These are phyloP conservation scores for Diadumene lineata DNA, from an alignment of 92 coral and sea anemone genomes.

Conservation along the genomic window DNA sequence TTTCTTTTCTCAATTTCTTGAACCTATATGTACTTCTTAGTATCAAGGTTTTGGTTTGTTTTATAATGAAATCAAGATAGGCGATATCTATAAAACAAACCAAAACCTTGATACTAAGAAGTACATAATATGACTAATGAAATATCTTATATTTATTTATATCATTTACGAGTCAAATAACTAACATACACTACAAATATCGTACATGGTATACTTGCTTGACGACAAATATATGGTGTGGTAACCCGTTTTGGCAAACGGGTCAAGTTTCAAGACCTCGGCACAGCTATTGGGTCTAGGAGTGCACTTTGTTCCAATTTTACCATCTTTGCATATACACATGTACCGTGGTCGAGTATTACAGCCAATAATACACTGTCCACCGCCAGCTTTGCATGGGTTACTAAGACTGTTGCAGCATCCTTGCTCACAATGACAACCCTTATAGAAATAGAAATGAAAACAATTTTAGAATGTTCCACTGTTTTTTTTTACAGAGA, in stretches of 20 bases:
- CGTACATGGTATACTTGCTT: neutral
- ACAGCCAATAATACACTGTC: conserved; percentile 11
- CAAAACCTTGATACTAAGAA: neutral
- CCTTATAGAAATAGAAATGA: too few relatives aligned
- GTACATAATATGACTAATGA: neutral
- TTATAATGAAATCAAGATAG: too few relatives aligned
- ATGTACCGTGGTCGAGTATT: conserved; percentile 11
- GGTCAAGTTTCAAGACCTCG: neutral
- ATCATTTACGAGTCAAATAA: too few relatives aligned
- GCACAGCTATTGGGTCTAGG: conserved; percentile 20
- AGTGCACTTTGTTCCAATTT: conserved; percentile 14
- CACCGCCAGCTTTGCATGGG: conserved; percentile 20
- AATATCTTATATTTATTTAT: neutral
- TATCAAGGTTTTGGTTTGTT: neutral
- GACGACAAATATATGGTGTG: conserved; percentile 1
- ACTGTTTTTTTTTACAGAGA: too few relatives aligned
- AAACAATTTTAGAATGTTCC: too few relatives aligned
- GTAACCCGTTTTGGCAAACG: conserved; percentile 14
- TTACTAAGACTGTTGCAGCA: conserved; percentile 12
- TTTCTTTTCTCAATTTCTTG: too few relatives aligned
- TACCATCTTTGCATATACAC: conserved; percentile 20
- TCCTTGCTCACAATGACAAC: conserved; percentile 16
- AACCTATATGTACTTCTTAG: neutral
- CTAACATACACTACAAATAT: too few relatives aligned
- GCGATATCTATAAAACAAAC: neutral